phyloP scores from a whole-genome alignment of 2,888 invertebrate genomes.

The Heliconius ethilla region DNA sequence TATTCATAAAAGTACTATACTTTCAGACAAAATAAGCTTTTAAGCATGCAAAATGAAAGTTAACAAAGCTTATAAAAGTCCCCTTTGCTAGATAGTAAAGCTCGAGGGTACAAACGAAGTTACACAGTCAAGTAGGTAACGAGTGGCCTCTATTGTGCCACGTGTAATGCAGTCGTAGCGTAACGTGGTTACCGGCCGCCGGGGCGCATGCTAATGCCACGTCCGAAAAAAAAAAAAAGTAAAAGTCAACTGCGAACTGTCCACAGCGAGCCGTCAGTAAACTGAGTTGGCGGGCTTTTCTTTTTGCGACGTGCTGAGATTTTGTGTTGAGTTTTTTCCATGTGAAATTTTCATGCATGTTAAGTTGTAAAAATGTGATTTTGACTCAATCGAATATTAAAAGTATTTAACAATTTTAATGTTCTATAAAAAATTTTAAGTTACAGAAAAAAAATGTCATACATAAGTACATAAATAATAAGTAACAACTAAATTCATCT shows the following conservation, averaged over 20 bases:
- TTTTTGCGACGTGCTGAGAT: constrained; percentile 42
- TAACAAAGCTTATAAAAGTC: constrained; percentile 46
- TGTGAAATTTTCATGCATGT: constrained; percentile 27
- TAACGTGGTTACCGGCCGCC: constrained; percentile 72
- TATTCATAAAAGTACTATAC: constrained; percentile 16
- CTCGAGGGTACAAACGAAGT: constrained; percentile 72
- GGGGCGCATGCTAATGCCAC: constrained; percentile 71
- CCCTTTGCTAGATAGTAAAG: constrained; percentile 49
- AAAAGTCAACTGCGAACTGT: constrained; percentile 50
- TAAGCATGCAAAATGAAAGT: constrained; percentile 40
- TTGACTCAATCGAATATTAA: neutral
- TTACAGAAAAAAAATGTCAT: too few relatives aligned
- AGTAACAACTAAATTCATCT: neutral
- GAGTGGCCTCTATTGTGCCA: constrained; percentile 72
- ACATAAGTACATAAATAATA: neutral
- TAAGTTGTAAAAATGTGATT: neutral
- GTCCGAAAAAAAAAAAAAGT: constrained; percentile 52
- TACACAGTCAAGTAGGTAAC: constrained; percentile 81
- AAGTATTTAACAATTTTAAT: too few relatives aligned
- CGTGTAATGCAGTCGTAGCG: constrained; percentile 58
- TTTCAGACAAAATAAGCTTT: constrained; percentile 33
- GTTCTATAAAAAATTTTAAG: too few relatives aligned
- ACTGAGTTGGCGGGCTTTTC: constrained; percentile 41
- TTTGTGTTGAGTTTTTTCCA: constrained; percentile 37
- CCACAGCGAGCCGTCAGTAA: constrained; percentile 45